Evolutionary conservation across 2,113 vertebrate genomes (phyloP).

Genomic region (Cyphomyrus plagiostoma): DNA sequence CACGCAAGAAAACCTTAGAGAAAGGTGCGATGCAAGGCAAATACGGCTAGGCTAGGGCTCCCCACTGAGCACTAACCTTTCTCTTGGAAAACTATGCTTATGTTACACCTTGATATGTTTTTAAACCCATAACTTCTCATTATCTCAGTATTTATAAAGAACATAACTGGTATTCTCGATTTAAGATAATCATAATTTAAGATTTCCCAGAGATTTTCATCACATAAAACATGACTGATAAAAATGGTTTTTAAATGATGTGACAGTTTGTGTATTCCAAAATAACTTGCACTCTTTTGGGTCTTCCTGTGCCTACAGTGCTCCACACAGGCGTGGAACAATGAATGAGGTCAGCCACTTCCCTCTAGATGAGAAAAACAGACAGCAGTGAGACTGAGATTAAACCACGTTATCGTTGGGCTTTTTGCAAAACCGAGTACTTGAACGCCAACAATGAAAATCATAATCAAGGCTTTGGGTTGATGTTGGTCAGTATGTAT

Average conservation of each 20-base stretch:
- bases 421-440: background rate
- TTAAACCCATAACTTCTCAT: background rate
- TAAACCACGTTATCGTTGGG: background rate
- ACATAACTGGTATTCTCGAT: background rate
- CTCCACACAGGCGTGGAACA: slow-evolving; percentile 27
- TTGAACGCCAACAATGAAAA: background rate
- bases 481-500: slow-evolving; percentile 24
- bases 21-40: background rate
- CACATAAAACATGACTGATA: background rate
- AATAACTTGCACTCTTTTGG: background rate
- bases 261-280: background rate
- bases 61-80: background rate
- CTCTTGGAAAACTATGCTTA: background rate
- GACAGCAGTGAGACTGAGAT: slow-evolving; percentile 2
- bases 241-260: background rate
- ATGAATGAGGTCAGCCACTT: slow-evolving; percentile 53
- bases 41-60: no score
- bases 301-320: slow-evolving; percentile 15
- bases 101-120: background rate
- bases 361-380: slow-evolving; percentile 50
- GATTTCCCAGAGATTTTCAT: background rate
- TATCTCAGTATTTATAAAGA: background rate
- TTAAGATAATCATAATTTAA: background rate
- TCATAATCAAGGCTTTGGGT: background rate
- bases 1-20: background rate